Percentiles rank a stretch among this genome's conserved stretches.
Conservation (phyloP, 64 coral and sea anemone genomes). For the Orbicella faveolata region DNA sequence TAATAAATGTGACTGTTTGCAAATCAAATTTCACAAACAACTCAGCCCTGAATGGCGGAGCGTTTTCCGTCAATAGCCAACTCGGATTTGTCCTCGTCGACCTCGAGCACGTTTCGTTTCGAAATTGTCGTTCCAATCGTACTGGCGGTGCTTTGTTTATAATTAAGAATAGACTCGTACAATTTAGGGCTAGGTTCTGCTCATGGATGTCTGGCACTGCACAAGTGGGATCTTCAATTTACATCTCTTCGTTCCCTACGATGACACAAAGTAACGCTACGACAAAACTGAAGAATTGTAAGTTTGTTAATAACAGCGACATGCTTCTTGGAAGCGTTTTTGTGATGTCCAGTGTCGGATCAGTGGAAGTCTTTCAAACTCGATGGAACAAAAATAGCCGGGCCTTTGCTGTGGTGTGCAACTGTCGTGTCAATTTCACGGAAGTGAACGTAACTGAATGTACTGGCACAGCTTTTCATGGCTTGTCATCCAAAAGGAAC, state of each 20-base stretch:
- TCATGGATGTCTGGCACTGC: neutral
- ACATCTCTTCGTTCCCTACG: neutral
- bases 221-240: neutral
- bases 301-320: neutral
- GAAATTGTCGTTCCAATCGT: neutral
- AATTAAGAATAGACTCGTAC: too few relatives aligned
- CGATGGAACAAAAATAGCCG: neutral
- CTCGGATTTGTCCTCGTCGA: neutral
- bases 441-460: neutral
- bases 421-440: constrained; percentile 12
- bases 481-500: neutral
- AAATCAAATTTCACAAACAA: neutral
- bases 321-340: neutral
- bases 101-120: neutral
- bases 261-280: neutral
- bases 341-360: neutral
- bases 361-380: neutral
- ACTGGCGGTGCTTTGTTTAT: neutral
- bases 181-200: neutral
- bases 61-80: neutral
- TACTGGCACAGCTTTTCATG: neutral
- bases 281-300: neutral
- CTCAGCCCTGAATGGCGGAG: neutral
- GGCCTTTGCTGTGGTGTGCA: neutral
- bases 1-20: neutral